Percentiles rank a stretch among this genome's conserved stretches.
These are phyloP conservation scores for Strigamia maritima DNA, from an alignment of 2,888 invertebrate species.

Conservation along the genomic window DNA sequence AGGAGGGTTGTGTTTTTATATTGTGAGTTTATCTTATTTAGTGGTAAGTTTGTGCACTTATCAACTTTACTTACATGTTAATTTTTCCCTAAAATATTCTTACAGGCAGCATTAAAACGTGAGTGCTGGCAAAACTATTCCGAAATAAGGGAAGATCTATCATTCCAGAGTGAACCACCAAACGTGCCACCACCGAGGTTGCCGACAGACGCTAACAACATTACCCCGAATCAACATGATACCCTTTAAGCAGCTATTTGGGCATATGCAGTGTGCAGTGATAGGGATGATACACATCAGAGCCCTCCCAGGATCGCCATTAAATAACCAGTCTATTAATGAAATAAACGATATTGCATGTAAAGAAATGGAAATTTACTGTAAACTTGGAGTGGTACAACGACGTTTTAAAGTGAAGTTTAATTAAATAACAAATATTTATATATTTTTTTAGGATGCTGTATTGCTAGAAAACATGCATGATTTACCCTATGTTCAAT, in stretches of 20 bases:
- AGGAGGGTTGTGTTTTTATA: not conserved
- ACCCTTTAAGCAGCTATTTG: conserved; percentile 1
- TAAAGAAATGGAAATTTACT: not conserved
- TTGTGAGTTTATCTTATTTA: not conserved
- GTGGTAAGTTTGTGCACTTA: not conserved
- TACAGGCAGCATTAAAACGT: not conserved
- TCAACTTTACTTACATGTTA: not conserved
- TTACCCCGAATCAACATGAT: not conserved
- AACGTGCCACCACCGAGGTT: not conserved
- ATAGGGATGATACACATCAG: conserved; percentile 1
- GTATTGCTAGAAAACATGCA: conserved; percentile 76
- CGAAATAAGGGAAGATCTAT: not conserved
- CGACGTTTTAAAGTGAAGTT: not conserved
- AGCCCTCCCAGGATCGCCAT: conserved; percentile 1
- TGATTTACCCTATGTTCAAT: conserved; percentile 67
- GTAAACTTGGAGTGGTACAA: not conserved
- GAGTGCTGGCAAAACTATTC: not conserved
- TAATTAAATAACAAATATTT: not conserved
- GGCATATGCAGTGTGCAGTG: not conserved
- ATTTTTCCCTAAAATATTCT: not conserved
- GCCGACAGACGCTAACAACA: not conserved
- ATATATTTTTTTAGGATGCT: conserved; percentile 59
- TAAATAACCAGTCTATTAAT: not conserved
- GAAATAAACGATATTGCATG: not conserved
- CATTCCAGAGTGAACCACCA: not conserved